phyloP scores from a whole-genome alignment of 2,888 invertebrate genomes.

The Pseudococcus jackbeardsleyi region DNA sequence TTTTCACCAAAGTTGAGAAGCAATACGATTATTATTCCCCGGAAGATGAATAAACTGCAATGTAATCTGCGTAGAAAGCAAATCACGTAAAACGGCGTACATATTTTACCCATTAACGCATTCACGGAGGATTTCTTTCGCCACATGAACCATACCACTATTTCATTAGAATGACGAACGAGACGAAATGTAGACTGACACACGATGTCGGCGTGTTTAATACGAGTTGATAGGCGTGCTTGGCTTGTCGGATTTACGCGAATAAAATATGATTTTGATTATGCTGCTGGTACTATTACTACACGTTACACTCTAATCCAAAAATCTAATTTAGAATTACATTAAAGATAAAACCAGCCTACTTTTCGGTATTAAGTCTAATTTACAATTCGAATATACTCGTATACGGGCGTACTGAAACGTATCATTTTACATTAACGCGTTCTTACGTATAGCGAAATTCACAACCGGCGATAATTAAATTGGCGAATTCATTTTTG shows the following conservation, averaged over 20 bases:
- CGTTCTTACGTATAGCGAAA: constrained; percentile 27
- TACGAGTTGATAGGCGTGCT: constrained; percentile 24
- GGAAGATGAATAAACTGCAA: no score
- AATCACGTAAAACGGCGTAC: no score
- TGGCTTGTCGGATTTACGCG: constrained; percentile 9
- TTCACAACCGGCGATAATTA: constrained; percentile 15
- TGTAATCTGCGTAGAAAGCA: no score
- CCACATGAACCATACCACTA: no score
- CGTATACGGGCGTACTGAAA: background rate
- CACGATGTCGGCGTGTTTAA: background rate
- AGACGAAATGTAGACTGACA: constrained; percentile 2
- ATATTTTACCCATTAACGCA: no score
- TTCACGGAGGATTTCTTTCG: no score
- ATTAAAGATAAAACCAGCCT: constrained; percentile 44
- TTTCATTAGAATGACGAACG: background rate
- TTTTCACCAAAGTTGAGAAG: no score
- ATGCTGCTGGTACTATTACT: background rate
- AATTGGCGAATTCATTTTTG: constrained; percentile 48
- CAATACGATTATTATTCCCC: no score
- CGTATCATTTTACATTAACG: constrained; percentile 52
- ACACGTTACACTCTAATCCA: constrained; percentile 33
- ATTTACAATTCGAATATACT: constrained; percentile 40
- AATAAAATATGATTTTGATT: constrained; percentile 47
- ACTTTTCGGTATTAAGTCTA: constrained; percentile 50
- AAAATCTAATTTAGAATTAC: constrained; percentile 52